Percentiles rank a stretch among this genome's conserved stretches.
Evolutionary conservation across 2,888 invertebrate species (phyloP).

Genomic region (Sinopyrophorus schimmeli): DNA sequence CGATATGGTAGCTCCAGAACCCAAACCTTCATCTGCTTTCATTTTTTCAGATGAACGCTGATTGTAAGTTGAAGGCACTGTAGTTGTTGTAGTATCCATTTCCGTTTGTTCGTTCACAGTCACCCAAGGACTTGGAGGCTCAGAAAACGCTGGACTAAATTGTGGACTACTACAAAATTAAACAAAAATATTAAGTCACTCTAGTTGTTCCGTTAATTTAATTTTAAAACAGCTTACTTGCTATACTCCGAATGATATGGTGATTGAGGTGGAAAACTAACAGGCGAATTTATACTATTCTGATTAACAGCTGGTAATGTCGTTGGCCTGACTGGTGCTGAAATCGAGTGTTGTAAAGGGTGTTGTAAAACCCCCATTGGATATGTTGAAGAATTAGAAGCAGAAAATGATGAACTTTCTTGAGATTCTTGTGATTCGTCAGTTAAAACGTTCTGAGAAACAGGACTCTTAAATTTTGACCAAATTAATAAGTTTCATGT

Average conservation of each 20-base stretch:
- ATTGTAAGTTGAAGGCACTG: constrained; percentile 70
- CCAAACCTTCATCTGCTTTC: constrained; percentile 94
- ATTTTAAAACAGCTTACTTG: constrained; percentile 63
- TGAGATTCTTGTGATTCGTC: constrained; percentile 81
- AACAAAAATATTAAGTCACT: constrained; percentile 5
- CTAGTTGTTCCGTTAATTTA: constrained; percentile 1
- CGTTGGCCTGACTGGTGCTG: constrained; percentile 52
- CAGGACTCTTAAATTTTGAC: background rate
- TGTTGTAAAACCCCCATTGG: constrained; percentile 31
- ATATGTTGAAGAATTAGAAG: constrained; percentile 35
- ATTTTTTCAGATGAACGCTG: constrained; percentile 86
- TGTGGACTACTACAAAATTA: constrained; percentile 63
- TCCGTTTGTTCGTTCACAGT: constrained; percentile 51
- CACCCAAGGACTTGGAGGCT: constrained; percentile 64
- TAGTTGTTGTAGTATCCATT: constrained; percentile 52
- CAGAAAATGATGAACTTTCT: constrained; percentile 64
- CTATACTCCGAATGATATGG: constrained; percentile 81
- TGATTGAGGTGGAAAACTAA: constrained; percentile 74
- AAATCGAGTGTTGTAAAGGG: constrained; percentile 34
- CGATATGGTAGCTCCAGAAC: constrained; percentile 91
- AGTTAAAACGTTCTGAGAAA: constrained; percentile 70
- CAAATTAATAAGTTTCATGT: background rate
- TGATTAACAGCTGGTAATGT: constrained; percentile 57
- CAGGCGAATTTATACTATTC: constrained; percentile 64
- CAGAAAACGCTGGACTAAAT: constrained; percentile 70